Percentiles rank a stretch among this genome's conserved stretches.
These are phyloP conservation scores for Cassiopea andromeda DNA, from an alignment of 30 jellyfish, hydroid and myxozoan genomes.

Conservation along the genomic window DNA sequence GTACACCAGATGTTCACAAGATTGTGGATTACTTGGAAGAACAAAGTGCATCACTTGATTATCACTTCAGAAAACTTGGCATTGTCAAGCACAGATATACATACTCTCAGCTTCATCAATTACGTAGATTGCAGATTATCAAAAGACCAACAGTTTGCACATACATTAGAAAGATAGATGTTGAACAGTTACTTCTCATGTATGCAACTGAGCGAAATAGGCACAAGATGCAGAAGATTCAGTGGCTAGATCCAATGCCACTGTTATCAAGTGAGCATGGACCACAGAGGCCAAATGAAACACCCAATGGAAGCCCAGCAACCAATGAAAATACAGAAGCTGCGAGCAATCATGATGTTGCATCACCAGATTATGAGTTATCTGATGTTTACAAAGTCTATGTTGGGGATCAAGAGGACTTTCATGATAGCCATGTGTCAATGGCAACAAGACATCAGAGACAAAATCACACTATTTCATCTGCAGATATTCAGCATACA, in stretches of 20 bases:
- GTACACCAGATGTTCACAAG: slow-evolving; percentile 97
- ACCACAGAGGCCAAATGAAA: slow-evolving; percentile 66
- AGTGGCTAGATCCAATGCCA: slow-evolving; percentile 77
- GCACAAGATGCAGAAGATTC: slow-evolving; percentile 75
- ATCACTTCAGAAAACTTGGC: slow-evolving; percentile 96
- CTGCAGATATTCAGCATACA: slow-evolving; percentile 84
- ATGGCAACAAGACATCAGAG: slow-evolving; percentile 41
- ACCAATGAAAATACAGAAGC: slow-evolving; percentile 25
- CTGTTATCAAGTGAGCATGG: slow-evolving; percentile 89
- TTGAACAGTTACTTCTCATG: slow-evolving; percentile 89
- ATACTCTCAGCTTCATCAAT: slow-evolving; percentile 96
- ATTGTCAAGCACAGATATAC: slow-evolving; percentile 90
- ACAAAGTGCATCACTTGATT: slow-evolving; percentile 98
- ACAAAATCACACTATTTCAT: slow-evolving; percentile 69
- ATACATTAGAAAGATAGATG: slow-evolving; percentile 79
- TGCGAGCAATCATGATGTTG: slow-evolving; percentile 16
- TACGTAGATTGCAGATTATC: slow-evolving; percentile 91
- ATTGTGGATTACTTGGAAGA: slow-evolving; percentile 94
- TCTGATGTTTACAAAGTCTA: slow-evolving; percentile 76
- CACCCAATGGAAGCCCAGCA: slow-evolving; percentile 66
- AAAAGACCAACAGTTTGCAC: slow-evolving; percentile 99
- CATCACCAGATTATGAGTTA: slow-evolving; percentile 70
- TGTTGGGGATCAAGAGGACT: slow-evolving; percentile 71
- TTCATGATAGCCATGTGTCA: slow-evolving; percentile 45
- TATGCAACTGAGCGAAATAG: slow-evolving; percentile 96